Evolutionary conservation across 2,113 vertebrate species (phyloP).

Genomic region (Lophotis ruficrista): DNA sequence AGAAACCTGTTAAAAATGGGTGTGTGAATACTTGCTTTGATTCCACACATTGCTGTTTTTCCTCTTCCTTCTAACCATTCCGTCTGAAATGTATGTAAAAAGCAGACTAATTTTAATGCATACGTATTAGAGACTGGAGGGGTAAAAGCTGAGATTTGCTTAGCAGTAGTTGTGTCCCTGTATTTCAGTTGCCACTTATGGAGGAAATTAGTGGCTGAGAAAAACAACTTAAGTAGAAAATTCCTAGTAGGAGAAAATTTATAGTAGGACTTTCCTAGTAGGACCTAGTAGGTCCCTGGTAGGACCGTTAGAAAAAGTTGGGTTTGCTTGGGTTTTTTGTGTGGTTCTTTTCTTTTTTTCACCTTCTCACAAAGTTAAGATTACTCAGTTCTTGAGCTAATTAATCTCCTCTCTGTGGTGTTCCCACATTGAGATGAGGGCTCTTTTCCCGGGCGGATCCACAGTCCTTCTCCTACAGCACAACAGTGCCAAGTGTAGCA

Average conservation of each 20-base stretch:
- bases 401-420: background rate
- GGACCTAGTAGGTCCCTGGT: background rate
- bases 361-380: background rate
- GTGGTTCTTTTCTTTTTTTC: background rate
- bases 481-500: background rate
- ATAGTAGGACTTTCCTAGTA: background rate
- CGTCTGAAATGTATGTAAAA: background rate
- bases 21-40: background rate
- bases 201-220: background rate
- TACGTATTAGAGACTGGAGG: background rate
- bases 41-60: background rate
- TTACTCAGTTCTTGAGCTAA: background rate
- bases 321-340: fast-evolving
- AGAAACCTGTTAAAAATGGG: background rate
- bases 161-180: background rate
- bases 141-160: background rate
- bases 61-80: background rate
- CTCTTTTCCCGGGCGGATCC: background rate
- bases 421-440: background rate
- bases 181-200: background rate
- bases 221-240: background rate
- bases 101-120: background rate
- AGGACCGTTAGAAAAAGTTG: background rate
- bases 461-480: background rate
- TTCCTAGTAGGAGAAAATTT: background rate